Conservation (phyloP, 2,888 invertebrate species). For the Hetaerina titia region DNA sequence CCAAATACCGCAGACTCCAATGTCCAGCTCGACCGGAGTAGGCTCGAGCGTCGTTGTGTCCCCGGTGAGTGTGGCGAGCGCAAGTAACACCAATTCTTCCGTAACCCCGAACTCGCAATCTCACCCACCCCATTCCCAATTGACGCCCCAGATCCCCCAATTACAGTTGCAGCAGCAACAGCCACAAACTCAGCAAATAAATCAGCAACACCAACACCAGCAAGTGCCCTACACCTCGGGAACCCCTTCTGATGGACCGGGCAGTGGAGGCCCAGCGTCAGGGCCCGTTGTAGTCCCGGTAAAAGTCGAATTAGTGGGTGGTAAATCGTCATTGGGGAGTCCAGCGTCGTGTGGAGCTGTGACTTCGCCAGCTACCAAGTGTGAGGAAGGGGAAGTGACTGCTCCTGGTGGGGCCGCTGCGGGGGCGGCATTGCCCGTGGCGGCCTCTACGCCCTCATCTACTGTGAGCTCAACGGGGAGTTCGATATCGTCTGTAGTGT, state of each 20-base stretch:
- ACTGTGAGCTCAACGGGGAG: conserved; percentile 68
- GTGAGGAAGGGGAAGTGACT: conserved; percentile 74
- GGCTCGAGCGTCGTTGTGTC: conserved; percentile 58
- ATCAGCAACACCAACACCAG: conserved; percentile 67
- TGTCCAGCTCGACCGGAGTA: conserved; percentile 48
- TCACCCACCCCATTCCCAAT: conserved; percentile 70
- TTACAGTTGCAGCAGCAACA: conserved; percentile 77
- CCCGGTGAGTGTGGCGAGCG: conserved; percentile 43
- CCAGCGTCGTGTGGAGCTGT: conserved; percentile 68
- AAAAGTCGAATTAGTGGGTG: conserved; percentile 74
- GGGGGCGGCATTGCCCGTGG: conserved; percentile 73
- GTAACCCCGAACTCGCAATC: conserved; percentile 59
- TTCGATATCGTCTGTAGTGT: conserved; percentile 71
- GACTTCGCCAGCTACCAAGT: conserved; percentile 71
- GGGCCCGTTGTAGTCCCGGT: conserved; percentile 74
- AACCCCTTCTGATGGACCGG: conserved; percentile 73
- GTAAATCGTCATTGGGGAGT: conserved; percentile 70
- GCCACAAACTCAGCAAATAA: conserved; percentile 70
- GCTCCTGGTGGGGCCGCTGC: conserved; percentile 69
- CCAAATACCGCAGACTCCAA: conserved; percentile 52
- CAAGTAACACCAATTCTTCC: conserved; percentile 50
- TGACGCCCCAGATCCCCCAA: conserved; percentile 73
- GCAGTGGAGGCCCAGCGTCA: conserved; percentile 67
- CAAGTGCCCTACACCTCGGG: conserved; percentile 78
- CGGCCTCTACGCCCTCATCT: conserved; percentile 68